Percentiles rank a stretch among this genome's conserved stretches.
These are phyloP conservation scores for Sarcoramphus papa DNA, from an alignment of 2,797 vertebrate species.

Conservation along the genomic window DNA sequence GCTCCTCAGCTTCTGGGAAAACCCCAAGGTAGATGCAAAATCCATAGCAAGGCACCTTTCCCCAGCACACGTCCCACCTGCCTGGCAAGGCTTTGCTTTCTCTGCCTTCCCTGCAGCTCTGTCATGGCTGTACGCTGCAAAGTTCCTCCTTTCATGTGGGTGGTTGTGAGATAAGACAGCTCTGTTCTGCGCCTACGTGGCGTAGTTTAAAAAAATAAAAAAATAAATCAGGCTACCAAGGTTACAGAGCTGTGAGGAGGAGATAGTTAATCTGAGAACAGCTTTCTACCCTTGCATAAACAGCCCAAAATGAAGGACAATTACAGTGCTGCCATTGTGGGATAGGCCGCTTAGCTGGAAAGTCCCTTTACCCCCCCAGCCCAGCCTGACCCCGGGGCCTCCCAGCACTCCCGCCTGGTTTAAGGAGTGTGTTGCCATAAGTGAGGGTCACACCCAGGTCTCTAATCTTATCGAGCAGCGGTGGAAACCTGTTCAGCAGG, in stretches of 20 bases:
- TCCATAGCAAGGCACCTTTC: neutral
- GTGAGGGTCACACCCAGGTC: neutral
- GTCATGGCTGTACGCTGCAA: neutral
- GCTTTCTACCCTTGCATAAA: neutral
- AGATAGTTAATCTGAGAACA: neutral
- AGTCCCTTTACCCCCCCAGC: neutral
- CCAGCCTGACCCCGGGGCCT: neutral
- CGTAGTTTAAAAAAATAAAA: neutral
- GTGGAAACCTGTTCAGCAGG: neutral
- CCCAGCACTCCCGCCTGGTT: neutral
- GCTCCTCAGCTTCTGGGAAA: neutral
- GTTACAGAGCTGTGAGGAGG: neutral
- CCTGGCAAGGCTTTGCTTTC: neutral
- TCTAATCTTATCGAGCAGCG: neutral
- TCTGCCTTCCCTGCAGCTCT: neutral
- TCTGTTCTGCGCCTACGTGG: neutral
- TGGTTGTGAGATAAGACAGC: neutral
- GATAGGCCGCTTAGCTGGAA: neutral
- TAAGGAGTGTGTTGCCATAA: neutral
- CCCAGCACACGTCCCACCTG: neutral
- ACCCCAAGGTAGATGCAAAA: neutral
- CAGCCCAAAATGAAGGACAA: neutral
- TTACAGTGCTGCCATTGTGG: neutral
- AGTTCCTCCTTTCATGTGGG: neutral
- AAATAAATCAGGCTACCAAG: neutral